These are phyloP conservation scores for Meandrusa payeni DNA, from an alignment of 2,888 invertebrate species.

Conservation along the genomic window DNA sequence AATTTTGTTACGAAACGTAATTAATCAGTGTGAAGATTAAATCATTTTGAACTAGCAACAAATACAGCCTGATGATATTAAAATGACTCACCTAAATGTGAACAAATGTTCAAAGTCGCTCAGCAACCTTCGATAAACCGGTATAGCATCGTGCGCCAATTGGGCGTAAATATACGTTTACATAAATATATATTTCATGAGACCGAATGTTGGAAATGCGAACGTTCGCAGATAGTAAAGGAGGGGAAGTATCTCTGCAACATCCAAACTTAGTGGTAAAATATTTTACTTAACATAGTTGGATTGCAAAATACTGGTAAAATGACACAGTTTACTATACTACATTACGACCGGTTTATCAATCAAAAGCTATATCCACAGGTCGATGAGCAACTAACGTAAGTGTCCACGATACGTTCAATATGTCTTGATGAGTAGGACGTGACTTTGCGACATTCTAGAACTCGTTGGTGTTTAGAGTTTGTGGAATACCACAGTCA, in stretches of 20 bases:
- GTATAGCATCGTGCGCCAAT: constrained; percentile 19
- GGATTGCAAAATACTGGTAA: background rate
- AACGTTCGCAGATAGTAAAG: constrained; percentile 7
- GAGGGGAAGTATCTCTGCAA: constrained; percentile 3
- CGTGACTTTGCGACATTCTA: too few species aligned
- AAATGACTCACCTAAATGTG: constrained; percentile 7
- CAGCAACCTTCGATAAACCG: constrained; percentile 16
- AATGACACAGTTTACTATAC: constrained; percentile 1
- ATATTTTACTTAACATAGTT: constrained; percentile 7
- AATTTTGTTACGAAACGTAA: constrained; percentile 5
- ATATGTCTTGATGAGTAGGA: too few species aligned
- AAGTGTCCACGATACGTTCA: too few species aligned
- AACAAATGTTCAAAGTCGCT: constrained; percentile 9
- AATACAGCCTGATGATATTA: constrained; percentile 3
- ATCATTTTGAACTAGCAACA: background rate
- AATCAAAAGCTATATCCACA: too few species aligned
- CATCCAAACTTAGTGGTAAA: background rate
- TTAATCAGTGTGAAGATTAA: constrained; percentile 3
- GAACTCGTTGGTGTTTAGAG: too few species aligned
- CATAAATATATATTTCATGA: constrained; percentile 6
- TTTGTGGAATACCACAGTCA: too few species aligned
- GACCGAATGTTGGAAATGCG: background rate
- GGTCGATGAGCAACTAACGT: too few species aligned
- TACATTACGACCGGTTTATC: background rate
- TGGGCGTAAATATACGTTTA: background rate